These are phyloP conservation scores for Tubiluchus corallicola DNA, from an alignment of 2,888 invertebrate species.

Conservation along the genomic window DNA sequence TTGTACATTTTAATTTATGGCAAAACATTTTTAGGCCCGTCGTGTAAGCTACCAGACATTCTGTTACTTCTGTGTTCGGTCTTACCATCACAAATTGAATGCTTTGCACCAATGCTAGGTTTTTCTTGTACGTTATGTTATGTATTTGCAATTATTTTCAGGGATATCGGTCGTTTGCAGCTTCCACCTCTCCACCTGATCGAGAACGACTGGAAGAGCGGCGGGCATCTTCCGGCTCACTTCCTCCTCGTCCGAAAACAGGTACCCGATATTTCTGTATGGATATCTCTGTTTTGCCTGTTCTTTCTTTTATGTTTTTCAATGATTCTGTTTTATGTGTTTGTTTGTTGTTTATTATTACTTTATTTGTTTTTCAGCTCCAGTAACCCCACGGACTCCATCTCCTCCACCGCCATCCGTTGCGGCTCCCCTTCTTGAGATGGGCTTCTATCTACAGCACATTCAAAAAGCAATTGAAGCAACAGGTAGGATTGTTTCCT, in stretches of 20 bases:
- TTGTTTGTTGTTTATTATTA: no score
- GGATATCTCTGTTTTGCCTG: no score
- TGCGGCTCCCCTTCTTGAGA: conserved; percentile 38
- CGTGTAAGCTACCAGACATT: no score
- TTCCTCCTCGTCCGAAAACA: background rate
- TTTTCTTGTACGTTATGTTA: no score
- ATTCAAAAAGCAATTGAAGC: conserved; percentile 38
- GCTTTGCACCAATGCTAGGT: no score
- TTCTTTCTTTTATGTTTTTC: no score
- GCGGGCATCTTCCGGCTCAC: background rate
- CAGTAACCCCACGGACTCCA: conserved; percentile 12
- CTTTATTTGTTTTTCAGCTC: conserved; percentile 4
- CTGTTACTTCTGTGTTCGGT: no score
- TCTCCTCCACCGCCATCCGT: conserved; percentile 33
- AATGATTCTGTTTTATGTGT: no score
- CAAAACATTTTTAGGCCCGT: no score
- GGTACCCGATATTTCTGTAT: background rate
- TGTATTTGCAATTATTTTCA: no score
- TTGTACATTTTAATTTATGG: no score
- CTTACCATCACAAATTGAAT: no score
- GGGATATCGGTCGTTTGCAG: background rate
- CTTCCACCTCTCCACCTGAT: background rate
- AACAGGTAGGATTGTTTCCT: conserved; percentile 33
- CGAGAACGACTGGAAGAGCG: background rate
- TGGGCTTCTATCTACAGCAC: conserved; percentile 41